Conservation (phyloP, 2,797 vertebrate species). For the Crax fasciolata region DNA sequence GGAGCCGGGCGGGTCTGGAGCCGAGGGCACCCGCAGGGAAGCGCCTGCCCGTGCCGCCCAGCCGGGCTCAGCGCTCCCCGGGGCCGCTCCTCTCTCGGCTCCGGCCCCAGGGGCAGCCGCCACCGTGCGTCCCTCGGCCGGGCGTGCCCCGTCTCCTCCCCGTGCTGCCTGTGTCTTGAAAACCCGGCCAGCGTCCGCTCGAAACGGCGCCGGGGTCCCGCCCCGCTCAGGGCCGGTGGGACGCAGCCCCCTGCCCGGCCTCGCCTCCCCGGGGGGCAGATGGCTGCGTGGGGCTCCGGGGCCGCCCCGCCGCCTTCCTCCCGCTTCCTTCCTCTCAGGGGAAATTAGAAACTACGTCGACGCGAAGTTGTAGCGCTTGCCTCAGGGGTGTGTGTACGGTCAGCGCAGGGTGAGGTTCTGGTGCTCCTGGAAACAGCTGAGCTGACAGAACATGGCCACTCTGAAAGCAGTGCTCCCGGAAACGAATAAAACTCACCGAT, state of each 20-base stretch:
- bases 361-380: rapidly evolving
- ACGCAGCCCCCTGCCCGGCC: not conserved
- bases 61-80: not conserved
- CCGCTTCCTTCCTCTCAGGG: not conserved
- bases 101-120: not conserved
- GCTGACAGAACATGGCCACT: not conserved
- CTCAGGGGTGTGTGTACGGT: rapidly evolving
- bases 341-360: rapidly evolving
- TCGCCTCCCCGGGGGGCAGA: no score
- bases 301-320: no score
- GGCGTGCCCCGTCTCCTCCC: not conserved
- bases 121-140: not conserved
- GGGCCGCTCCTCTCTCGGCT: not conserved
- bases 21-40: rapidly evolving
- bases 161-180: no score
- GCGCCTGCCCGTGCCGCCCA: not conserved
- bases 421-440: no score
- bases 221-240: not conserved
- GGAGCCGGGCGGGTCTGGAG: not conserved
- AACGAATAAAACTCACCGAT: rapidly evolving
- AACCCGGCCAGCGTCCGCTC: no score
- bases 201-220: not conserved
- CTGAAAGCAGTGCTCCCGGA: rapidly evolving
- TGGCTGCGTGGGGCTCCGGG: not conserved
- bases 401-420: rapidly evolving